A percentile compares a stretch with the other conserved stretches of the same genome.
Evolutionary conservation across 2,888 invertebrate species (phyloP).

Genomic region (Euclidia mi): DNA sequence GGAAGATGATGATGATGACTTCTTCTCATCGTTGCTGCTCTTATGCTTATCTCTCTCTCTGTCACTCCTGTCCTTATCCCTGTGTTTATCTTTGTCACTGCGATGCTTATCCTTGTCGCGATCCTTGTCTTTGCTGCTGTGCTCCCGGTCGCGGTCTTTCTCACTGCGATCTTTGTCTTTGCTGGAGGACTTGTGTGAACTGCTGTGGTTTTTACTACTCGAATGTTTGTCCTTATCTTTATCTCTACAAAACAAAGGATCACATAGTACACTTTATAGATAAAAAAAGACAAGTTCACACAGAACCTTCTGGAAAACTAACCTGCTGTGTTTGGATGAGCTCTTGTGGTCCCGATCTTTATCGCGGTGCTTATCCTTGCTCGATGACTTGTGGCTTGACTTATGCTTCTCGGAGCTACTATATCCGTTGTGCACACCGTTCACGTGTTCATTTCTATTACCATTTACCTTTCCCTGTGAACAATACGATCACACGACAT

Average conservation of each 20-base stretch:
- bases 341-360: constrained; percentile 91
- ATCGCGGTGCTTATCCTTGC: constrained; percentile 92
- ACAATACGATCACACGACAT: constrained; percentile 43
- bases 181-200: constrained; percentile 88
- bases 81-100: constrained; percentile 83
- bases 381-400: constrained; percentile 92
- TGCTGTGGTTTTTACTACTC: constrained; percentile 88
- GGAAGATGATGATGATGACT: constrained; percentile 79
- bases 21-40: constrained; percentile 73
- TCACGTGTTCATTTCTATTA: constrained; percentile 91
- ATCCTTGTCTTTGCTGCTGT: constrained; percentile 67
- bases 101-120: constrained; percentile 77
- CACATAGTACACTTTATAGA: constrained; percentile 27
- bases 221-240: constrained; percentile 90
- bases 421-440: constrained; percentile 95
- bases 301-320: constrained; percentile 81
- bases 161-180: constrained; percentile 87
- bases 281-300: constrained; percentile 25
- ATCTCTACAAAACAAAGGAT: constrained; percentile 67
- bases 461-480: constrained; percentile 88
- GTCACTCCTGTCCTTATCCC: constrained; percentile 70
- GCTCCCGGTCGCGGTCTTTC: constrained; percentile 70
- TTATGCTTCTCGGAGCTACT: constrained; percentile 87
- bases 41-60: constrained; percentile 74
- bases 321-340: constrained; percentile 87